Conservation (phyloP, 2,888 invertebrate species). For the Chymomyza procnemis region DNA sequence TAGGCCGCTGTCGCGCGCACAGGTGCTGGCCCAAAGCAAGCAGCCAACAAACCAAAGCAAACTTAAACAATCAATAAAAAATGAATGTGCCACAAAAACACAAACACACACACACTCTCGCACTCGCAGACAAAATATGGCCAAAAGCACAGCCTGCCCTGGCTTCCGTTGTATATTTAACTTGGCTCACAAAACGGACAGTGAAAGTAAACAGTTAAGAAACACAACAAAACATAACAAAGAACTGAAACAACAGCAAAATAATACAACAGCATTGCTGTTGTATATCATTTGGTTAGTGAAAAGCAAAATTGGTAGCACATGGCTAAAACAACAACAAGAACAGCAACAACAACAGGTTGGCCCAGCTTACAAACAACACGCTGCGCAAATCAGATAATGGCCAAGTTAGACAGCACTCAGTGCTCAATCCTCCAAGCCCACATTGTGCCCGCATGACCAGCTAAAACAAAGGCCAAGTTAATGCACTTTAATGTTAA, state of each 20-base stretch:
- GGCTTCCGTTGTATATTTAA: constrained; percentile 51
- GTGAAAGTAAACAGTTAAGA: constrained; percentile 66
- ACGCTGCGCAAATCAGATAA: neutral
- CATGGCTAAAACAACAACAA: constrained; percentile 27
- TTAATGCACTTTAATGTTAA: constrained; percentile 47
- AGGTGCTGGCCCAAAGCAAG: neutral
- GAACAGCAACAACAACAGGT: neutral
- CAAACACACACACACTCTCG: constrained; percentile 17
- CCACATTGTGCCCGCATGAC: constrained; percentile 21
- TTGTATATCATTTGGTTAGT: constrained; percentile 26
- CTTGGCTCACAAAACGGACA: constrained; percentile 50
- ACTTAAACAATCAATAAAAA: constrained; percentile 13
- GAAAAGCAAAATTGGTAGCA: constrained; percentile 56
- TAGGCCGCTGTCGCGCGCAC: neutral
- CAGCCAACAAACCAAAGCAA: constrained; percentile 22
- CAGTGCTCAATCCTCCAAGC: no score
- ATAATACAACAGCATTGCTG: no score
- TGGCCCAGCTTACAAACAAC: neutral
- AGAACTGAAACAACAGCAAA: constrained; percentile 27
- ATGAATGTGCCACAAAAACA: neutral
- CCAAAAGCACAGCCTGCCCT: constrained; percentile 49
- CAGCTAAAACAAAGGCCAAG: constrained; percentile 39
- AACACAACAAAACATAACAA: constrained; percentile 38
- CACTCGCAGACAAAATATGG: no score
- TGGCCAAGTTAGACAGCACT: neutral